phyloP scores from a whole-genome alignment of 1,140 invertebrate genomes.

The Gyrodactylus bullatarudis region DNA sequence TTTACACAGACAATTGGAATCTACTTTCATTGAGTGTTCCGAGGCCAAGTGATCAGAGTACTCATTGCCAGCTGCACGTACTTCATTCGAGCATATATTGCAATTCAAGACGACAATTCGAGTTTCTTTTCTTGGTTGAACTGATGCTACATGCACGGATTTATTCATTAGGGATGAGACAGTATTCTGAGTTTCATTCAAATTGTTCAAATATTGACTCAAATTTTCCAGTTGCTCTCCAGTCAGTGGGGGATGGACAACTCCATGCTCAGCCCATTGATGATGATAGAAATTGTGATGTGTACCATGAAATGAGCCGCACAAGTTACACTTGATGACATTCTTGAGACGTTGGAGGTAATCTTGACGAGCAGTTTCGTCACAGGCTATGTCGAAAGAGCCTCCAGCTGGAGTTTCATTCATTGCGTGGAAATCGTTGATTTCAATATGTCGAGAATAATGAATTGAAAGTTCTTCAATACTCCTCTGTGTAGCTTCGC shows the following conservation, averaged over 20 bases:
- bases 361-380: neutral
- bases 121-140: neutral
- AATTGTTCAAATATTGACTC: neutral
- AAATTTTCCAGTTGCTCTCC: neutral
- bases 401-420: neutral
- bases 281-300: conserved; percentile 2
- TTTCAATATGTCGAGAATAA: neutral
- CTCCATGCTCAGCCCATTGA: conserved; percentile 5
- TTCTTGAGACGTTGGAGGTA: neutral
- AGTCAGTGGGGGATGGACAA: neutral
- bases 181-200: neutral
- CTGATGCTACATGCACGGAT: neutral
- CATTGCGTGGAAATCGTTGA: neutral
- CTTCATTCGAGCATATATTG: conserved; percentile 3
- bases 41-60: neutral
- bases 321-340: conserved; percentile 4
- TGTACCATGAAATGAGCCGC: conserved; percentile 4
- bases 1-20: neutral
- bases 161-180: neutral
- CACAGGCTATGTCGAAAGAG: neutral
- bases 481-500: neutral
- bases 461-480: neutral
- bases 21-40: neutral
- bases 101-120: conserved; percentile 1
- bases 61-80: neutral